phyloP scores from a whole-genome alignment of 1,140 invertebrate genomes.

The Pemphigus obesinymphae region DNA sequence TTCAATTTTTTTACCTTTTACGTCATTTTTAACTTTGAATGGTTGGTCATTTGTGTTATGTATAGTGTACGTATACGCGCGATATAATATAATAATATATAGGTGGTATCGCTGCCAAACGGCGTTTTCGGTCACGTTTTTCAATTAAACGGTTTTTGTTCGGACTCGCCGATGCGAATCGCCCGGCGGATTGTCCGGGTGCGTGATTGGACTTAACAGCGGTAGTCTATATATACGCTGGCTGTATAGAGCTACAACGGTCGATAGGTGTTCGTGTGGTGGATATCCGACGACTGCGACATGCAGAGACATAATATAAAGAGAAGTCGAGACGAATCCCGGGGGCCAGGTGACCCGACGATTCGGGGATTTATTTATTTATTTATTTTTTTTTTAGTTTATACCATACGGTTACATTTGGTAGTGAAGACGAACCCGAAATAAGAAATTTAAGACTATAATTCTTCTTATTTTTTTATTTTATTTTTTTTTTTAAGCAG shows the following conservation, averaged over 20 bases:
- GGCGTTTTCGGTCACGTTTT: constrained; percentile 32
- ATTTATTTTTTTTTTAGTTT: too few relatives aligned
- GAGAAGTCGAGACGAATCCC: not conserved
- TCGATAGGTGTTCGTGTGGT: too few relatives aligned
- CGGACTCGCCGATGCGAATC: constrained; percentile 19
- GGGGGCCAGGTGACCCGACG: not conserved
- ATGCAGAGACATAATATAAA: not conserved
- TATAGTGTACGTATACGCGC: not conserved
- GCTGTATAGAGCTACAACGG: too few relatives aligned
- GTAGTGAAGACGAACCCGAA: not conserved
- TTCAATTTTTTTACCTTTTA: too few relatives aligned
- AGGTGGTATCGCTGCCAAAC: not conserved
- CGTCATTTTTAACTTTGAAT: too few relatives aligned
- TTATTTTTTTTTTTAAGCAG: not conserved
- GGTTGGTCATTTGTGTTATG: too few relatives aligned
- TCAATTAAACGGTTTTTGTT: constrained; percentile 33
- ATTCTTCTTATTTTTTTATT: constrained; percentile 8
- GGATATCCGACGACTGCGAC: too few relatives aligned
- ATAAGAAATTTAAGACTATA: constrained; percentile 18
- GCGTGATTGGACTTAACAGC: constrained; percentile 26
- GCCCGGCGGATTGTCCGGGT: not conserved
- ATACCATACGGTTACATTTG: not conserved
- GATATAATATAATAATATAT: not conserved
- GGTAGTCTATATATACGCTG: not conserved
- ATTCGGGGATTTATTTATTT: too few relatives aligned